Conservation (phyloP, 1,140 invertebrate species). For the Phortica variegata region DNA sequence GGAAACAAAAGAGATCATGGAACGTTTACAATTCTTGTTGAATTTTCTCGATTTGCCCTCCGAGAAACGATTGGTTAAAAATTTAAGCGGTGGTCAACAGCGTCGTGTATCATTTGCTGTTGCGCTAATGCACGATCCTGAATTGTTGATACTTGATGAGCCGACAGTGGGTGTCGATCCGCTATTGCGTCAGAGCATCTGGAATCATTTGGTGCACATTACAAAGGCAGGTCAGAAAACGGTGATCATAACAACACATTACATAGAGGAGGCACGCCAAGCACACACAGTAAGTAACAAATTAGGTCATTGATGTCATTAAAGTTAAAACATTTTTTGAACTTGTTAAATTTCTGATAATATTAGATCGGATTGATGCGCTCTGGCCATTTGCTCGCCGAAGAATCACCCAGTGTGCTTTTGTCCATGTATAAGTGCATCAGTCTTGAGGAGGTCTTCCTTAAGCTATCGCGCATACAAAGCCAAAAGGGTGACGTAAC, state of each 20-base stretch:
- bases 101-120: slow-evolving; percentile 89
- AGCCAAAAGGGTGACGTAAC: slow-evolving; percentile 57
- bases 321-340: too few relatives aligned
- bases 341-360: neutral
- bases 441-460: slow-evolving; percentile 90
- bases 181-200: slow-evolving; percentile 84
- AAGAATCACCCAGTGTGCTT: slow-evolving; percentile 84
- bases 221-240: slow-evolving; percentile 80
- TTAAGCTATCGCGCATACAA: slow-evolving; percentile 76
- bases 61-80: slow-evolving; percentile 81
- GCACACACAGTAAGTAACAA: slow-evolving; percentile 72
- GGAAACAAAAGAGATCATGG: slow-evolving; percentile 74
- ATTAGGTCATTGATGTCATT: neutral
- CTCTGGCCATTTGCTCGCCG: slow-evolving; percentile 84
- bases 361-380: slow-evolving; percentile 91
- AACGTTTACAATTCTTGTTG: slow-evolving; percentile 82
- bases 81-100: slow-evolving; percentile 91
- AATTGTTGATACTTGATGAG: slow-evolving; percentile 90
- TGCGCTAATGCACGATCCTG: slow-evolving; percentile 89
- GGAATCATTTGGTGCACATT: slow-evolving; percentile 86
- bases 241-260: slow-evolving; percentile 92
- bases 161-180: slow-evolving; percentile 94
- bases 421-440: slow-evolving; percentile 80
- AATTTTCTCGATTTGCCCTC: slow-evolving; percentile 87
- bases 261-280: slow-evolving; percentile 89